These are phyloP conservation scores for Plagiodera versicolora DNA, from an alignment of 2,888 invertebrate genomes.

Conservation along the genomic window DNA sequence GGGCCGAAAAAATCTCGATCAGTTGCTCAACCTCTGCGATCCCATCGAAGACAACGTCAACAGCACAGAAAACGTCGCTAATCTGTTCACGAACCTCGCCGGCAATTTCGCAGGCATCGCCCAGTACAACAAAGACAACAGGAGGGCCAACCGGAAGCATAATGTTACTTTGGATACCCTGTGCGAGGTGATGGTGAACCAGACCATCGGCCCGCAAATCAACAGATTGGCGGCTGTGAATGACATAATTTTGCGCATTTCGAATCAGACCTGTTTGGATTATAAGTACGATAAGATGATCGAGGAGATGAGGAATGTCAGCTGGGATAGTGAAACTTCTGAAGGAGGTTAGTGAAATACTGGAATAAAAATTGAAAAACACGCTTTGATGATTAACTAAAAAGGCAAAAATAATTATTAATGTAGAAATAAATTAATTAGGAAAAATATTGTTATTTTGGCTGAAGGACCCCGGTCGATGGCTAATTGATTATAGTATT, in stretches of 20 bases:
- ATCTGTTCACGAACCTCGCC: conserved; percentile 80
- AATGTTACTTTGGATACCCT: conserved; percentile 79
- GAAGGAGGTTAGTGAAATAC: conserved; percentile 62
- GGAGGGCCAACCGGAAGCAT: conserved; percentile 64
- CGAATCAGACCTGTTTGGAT: conserved; percentile 77
- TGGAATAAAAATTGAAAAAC: neutral
- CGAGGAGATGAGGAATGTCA: conserved; percentile 64
- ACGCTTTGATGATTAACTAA: no score
- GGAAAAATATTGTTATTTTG: no score
- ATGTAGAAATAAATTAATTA: no score
- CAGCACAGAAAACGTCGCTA: conserved; percentile 69
- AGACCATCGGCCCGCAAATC: conserved; percentile 63
- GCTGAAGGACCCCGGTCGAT: no score
- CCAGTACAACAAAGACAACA: conserved; percentile 93
- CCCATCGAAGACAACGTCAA: conserved; percentile 66
- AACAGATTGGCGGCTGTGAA: conserved; percentile 76
- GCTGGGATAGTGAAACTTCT: conserved; percentile 66
- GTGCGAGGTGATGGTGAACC: conserved; percentile 74
- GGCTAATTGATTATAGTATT: no score
- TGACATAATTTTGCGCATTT: conserved; percentile 65
- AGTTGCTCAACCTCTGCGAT: conserved; percentile 78
- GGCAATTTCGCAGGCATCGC: conserved; percentile 83
- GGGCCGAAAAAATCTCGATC: conserved; percentile 67
- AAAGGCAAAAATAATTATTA: no score
- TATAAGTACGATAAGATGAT: conserved; percentile 80